A percentile compares a stretch with the other conserved stretches of the same genome.
These are phyloP conservation scores for Acanthaster planci DNA, from an alignment of 35 echinoderm and acorn worm species.

Conservation along the genomic window DNA sequence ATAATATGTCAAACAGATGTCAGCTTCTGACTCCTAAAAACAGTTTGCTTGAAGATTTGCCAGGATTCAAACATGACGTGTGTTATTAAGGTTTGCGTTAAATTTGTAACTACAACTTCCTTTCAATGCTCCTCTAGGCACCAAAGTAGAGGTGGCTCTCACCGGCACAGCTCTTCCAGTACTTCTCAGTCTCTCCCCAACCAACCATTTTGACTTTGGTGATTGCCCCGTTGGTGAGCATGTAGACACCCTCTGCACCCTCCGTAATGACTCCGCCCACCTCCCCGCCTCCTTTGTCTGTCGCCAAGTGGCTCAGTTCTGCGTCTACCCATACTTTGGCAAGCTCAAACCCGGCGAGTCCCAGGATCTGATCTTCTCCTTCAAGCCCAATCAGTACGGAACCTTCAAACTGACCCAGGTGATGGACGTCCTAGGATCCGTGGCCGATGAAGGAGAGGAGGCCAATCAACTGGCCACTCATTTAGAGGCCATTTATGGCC, in stretches of 20 bases:
- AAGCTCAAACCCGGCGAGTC: constrained; percentile 81
- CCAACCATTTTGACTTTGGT: constrained; percentile 76
- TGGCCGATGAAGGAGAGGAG: constrained; percentile 55
- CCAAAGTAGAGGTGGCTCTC: constrained; percentile 83
- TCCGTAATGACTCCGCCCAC: constrained; percentile 81
- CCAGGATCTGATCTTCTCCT: constrained; percentile 86
- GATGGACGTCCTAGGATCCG: constrained; percentile 76
- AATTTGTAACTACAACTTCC: background rate
- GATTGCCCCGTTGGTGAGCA: constrained; percentile 90
- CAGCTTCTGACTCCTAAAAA: too few species aligned
- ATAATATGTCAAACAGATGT: too few species aligned
- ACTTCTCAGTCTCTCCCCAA: constrained; percentile 71
- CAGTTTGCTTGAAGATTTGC: too few species aligned
- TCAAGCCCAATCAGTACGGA: constrained; percentile 98
- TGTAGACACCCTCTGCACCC: constrained; percentile 81
- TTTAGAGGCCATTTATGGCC: constrained; percentile 71
- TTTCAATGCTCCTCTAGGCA: constrained; percentile 28
- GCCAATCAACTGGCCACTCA: constrained; percentile 48
- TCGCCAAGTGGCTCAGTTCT: constrained; percentile 83
- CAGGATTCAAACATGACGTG: too few species aligned
- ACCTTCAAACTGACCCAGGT: constrained; percentile 67
- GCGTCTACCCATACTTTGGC: constrained; percentile 64
- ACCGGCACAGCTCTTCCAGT: constrained; percentile 92
- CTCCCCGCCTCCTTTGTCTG: constrained; percentile 81
- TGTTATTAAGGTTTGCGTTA: too few species aligned